phyloP scores from a whole-genome alignment of 2,113 vertebrate species.

The Xiphias gladius region DNA sequence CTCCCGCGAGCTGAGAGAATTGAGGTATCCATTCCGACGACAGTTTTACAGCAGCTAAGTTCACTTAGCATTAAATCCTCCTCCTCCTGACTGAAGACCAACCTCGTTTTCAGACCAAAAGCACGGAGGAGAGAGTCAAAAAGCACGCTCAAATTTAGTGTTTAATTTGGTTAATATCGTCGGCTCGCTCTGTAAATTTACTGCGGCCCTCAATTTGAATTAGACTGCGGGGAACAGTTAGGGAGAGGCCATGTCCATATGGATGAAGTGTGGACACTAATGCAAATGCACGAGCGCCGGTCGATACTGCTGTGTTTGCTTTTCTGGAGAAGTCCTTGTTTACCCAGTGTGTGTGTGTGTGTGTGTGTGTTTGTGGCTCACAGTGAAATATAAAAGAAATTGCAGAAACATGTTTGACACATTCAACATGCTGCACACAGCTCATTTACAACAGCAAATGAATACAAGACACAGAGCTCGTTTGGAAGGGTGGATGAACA shows the following conservation, averaged over 20 bases:
- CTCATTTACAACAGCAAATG: constrained; percentile 38
- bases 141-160: constrained; percentile 64
- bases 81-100: constrained; percentile 47
- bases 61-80: constrained; percentile 71
- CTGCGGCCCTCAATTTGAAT: constrained; percentile 65
- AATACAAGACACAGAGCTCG: background rate
- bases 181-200: constrained; percentile 68
- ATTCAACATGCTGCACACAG: constrained; percentile 6
- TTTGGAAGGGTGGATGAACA: constrained; percentile 10
- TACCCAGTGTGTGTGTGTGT: constrained; percentile 14
- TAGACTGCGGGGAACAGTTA: constrained; percentile 64
- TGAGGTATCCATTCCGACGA: constrained; percentile 74
- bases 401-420: constrained; percentile 37
- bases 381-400: constrained; percentile 49
- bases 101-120: constrained; percentile 50
- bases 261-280: constrained; percentile 69
- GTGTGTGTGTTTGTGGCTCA: constrained; percentile 1
- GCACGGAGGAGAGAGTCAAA: constrained; percentile 39
- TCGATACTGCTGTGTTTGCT: constrained; percentile 79
- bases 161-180: constrained; percentile 82
- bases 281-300: constrained; percentile 65
- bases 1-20: constrained; percentile 44
- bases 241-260: constrained; percentile 55
- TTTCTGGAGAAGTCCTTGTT: constrained; percentile 65
- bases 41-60: constrained; percentile 77